Conservation (phyloP, 2,888 invertebrate species). For the Rhagophthalmus giganteus region DNA sequence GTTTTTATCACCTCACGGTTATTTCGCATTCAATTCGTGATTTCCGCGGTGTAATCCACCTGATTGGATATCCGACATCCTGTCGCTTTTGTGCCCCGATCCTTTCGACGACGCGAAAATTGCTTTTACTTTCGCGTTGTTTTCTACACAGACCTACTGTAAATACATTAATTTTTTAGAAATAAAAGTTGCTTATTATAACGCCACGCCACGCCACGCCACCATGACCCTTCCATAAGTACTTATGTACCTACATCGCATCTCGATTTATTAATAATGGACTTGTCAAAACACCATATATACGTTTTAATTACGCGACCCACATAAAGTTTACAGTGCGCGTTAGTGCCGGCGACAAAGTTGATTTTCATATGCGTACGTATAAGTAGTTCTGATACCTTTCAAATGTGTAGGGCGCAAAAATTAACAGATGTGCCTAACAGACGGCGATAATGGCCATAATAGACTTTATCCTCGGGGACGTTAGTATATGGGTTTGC, state of each 20-base stretch:
- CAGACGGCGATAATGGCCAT: constrained; percentile 54
- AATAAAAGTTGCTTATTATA: no score
- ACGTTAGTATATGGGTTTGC: constrained; percentile 45
- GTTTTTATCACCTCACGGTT: constrained; percentile 16
- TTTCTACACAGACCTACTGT: no score
- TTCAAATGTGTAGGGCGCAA: constrained; percentile 50
- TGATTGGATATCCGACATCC: constrained; percentile 24
- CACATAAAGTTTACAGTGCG: constrained; percentile 44
- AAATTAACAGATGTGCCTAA: constrained; percentile 58
- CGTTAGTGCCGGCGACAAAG: neutral
- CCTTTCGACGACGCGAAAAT: constrained; percentile 25
- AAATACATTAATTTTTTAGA: no score
- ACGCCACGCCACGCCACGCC: no score
- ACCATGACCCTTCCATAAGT: no score
- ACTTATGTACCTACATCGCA: no score
- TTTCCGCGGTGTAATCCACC: constrained; percentile 22
- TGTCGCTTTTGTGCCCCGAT: constrained; percentile 24
- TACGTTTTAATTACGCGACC: constrained; percentile 40
- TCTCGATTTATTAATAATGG: neutral
- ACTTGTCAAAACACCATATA: neutral
- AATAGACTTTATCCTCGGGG: constrained; percentile 36
- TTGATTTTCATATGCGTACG: constrained; percentile 25
- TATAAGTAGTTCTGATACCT: constrained; percentile 44
- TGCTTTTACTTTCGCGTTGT: constrained; percentile 19
- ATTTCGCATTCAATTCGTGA: constrained; percentile 26